Evolutionary conservation across 2,113 vertebrate genomes (phyloP).

Genomic region (Monarcha castaneiventris): DNA sequence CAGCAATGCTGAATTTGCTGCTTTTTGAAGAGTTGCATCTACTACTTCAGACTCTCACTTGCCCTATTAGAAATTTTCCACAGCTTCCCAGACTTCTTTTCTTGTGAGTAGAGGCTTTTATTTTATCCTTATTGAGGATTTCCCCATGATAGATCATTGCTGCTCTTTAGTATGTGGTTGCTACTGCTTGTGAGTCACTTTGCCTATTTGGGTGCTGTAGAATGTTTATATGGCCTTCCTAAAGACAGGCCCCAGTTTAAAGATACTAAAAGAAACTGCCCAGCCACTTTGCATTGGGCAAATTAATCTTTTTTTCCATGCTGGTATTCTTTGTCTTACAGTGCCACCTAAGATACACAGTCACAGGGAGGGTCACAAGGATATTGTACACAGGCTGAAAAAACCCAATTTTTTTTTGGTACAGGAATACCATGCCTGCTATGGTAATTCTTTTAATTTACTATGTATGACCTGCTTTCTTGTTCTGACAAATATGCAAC

Average conservation of each 20-base stretch:
- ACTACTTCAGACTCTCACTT: not conserved
- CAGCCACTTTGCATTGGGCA: not conserved
- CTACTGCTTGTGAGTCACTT: not conserved
- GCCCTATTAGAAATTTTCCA: not conserved
- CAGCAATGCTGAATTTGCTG: not conserved
- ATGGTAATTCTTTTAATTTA: not conserved
- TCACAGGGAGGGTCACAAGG: not conserved
- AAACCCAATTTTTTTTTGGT: not conserved
- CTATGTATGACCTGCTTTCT: not conserved
- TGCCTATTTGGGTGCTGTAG: not conserved
- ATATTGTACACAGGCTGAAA: not conserved
- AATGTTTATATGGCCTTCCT: not conserved
- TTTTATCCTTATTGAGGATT: not conserved
- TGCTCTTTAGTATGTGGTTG: not conserved
- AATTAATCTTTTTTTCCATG: not conserved
- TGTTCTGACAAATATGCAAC: not conserved
- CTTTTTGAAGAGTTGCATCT: not conserved
- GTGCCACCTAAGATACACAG: not conserved
- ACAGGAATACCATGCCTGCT: not conserved
- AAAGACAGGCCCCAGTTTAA: not conserved
- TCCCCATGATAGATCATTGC: not conserved
- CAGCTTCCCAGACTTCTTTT: not conserved
- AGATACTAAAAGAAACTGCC: not conserved
- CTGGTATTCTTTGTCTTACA: not conserved
- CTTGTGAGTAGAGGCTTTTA: not conserved